phyloP scores from a whole-genome alignment of 2,888 invertebrate species.

The Anthrax anthrax region DNA sequence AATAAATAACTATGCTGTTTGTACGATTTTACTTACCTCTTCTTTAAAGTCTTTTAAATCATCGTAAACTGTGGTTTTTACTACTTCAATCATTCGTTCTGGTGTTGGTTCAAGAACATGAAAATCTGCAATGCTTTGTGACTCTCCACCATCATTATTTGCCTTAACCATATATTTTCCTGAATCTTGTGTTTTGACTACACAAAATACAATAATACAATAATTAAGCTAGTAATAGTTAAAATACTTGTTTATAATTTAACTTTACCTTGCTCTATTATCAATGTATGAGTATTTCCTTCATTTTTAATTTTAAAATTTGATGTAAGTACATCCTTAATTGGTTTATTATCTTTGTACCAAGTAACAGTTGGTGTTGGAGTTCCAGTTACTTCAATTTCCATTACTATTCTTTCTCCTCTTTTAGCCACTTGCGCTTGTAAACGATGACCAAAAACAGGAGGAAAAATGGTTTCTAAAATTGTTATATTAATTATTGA shows the following conservation, averaged over 20 bases:
- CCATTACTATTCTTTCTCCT: slow-evolving; percentile 56
- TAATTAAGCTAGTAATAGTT: not conserved
- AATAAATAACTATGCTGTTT: no score
- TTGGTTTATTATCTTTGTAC: slow-evolving; percentile 54
- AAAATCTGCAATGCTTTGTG: slow-evolving; percentile 67
- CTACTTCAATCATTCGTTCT: slow-evolving; percentile 50
- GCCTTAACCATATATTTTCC: slow-evolving; percentile 66
- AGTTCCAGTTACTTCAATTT: slow-evolving; percentile 63
- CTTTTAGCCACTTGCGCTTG: slow-evolving; percentile 60
- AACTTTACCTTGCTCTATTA: slow-evolving; percentile 52
- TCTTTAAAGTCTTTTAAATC: slow-evolving; percentile 33
- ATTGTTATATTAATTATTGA: no score
- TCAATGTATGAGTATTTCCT: slow-evolving; percentile 52
- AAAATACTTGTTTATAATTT: not conserved
- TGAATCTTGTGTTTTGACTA: slow-evolving; percentile 45
- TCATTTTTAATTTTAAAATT: slow-evolving; percentile 43
- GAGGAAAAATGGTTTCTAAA: slow-evolving; percentile 63
- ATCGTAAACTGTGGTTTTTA: slow-evolving; percentile 50
- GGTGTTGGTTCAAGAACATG: slow-evolving; percentile 56
- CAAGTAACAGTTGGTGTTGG: slow-evolving; percentile 60
- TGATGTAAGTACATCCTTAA: slow-evolving; percentile 40
- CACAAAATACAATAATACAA: not conserved
- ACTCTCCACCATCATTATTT: slow-evolving; percentile 62
- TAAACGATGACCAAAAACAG: slow-evolving; percentile 62
- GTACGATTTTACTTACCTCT: slow-evolving; percentile 26